Evolutionary conservation across 30 jellyfish, hydroid and myxozoan genomes (phyloP).

Genomic region (Sanderia malayensis): DNA sequence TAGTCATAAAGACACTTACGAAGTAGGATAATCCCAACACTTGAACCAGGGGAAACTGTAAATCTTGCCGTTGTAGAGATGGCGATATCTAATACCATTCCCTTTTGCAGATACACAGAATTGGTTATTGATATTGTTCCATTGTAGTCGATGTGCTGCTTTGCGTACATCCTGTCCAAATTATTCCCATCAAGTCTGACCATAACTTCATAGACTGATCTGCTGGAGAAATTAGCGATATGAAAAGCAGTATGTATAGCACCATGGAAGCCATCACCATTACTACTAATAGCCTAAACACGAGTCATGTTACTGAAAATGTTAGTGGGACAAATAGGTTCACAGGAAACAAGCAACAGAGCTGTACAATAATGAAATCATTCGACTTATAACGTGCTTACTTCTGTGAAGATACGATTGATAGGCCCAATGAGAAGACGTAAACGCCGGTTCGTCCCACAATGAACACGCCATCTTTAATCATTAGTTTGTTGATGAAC

Average conservation of each 20-base stretch:
- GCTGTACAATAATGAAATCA: background rate
- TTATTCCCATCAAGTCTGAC: conserved; percentile 6
- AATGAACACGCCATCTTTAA: conserved; percentile 14
- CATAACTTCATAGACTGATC: conserved; percentile 16
- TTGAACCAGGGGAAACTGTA: conserved; percentile 9
- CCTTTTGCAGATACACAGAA: conserved; percentile 40
- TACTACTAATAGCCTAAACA: too few species aligned
- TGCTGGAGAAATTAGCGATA: background rate
- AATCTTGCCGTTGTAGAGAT: conserved; percentile 2
- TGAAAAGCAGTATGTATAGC: too few species aligned
- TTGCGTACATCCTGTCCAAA: conserved; percentile 1
- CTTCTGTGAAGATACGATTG: background rate
- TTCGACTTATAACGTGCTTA: background rate
- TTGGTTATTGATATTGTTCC: conserved; percentile 34
- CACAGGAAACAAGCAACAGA: background rate
- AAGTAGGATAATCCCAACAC: conserved; percentile 9
- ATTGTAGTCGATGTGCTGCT: conserved; percentile 16
- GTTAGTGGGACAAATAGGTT: background rate
- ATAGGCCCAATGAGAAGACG: conserved; percentile 5
- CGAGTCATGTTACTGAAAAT: background rate
- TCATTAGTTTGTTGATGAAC: background rate
- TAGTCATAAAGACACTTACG: conserved; percentile 10
- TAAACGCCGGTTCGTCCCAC: conserved; percentile 39
- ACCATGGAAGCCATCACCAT: too few species aligned
- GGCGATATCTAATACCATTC: conserved; percentile 10